phyloP scores from a whole-genome alignment of 2,113 vertebrate species.

The Nyctereutes procyonoides region DNA sequence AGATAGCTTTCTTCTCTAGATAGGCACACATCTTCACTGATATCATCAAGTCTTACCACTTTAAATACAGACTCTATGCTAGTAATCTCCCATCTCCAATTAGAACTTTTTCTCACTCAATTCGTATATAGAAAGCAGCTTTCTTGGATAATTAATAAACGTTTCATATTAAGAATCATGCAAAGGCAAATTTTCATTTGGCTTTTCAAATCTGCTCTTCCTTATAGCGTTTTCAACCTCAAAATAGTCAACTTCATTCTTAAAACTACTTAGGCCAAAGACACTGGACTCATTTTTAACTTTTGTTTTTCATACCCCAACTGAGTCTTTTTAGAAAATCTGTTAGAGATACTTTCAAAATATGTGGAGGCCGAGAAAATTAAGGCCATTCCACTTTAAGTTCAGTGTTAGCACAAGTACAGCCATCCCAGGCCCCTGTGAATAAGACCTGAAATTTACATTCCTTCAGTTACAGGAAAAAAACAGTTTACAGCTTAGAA shows the following conservation, averaged over 20 bases:
- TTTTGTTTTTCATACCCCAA: background rate
- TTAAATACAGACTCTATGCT: background rate
- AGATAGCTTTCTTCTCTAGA: background rate
- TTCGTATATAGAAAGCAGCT: background rate
- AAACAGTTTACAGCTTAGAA: too few relatives aligned
- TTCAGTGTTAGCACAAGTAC: too few relatives aligned
- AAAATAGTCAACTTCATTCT: background rate
- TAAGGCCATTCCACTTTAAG: too few relatives aligned
- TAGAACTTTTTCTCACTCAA: background rate
- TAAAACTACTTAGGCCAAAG: background rate
- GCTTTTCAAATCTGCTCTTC: background rate
- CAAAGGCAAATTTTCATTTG: conserved; percentile 5
- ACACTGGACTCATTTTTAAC: background rate
- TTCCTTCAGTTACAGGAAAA: too few relatives aligned
- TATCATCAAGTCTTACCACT: background rate
- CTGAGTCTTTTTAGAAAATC: background rate
- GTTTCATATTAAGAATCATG: background rate
- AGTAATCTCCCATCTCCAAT: background rate
- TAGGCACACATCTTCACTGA: background rate
- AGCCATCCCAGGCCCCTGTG: too few relatives aligned
- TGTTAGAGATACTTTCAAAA: background rate
- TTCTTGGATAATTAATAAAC: background rate
- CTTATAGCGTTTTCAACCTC: background rate
- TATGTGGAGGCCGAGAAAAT: too few relatives aligned
- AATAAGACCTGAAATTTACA: too few relatives aligned